Base-by-base conservation (phyloP, 2,113 vertebrate species). In the Macroglossus sobrinus region DNA sequence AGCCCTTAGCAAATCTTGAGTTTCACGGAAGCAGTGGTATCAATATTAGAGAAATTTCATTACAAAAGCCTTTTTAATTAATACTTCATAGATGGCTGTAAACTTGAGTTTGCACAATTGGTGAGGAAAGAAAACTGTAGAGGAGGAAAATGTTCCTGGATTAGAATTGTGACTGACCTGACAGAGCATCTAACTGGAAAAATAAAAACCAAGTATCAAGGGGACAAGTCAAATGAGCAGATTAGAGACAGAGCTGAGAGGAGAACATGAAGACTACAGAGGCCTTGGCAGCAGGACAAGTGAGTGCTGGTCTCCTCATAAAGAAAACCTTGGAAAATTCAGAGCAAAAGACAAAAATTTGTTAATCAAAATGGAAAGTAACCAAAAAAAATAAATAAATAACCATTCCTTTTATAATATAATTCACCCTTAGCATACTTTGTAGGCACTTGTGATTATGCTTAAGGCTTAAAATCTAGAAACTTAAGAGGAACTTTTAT, bases 41-140 rank as follows among this genome's bases (percentile, higher is more conserved):
- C 87, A 59, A 57, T 88, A 96, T 94, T 66, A 84, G 63, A 97
- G 69, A 74, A 86, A 91, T 84, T 94, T 82, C 76, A 71, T 89
- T 86, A 89, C 24, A 55, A 96, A 91, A 86, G 63, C 28, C 2
- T 91, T 91, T 79, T 78, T 94, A 97, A 95, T 97, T 88, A 95
- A 87, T 71, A 92, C 43, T 50, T 40, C 14, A 50, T 16, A 33
- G 24, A 61, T 33, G 35, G 85, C 40, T 61, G 22, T 84, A 85
- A 90, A 64, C 38, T 84, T 76, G 79, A 76, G 64, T 86, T 84
- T 66, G 69, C 57, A 64, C 68, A 87, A 63, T 5, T 5, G 74
- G 45, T 26, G 82, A 94, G 78, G 69, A 93, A 84, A 88, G 75
- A 30, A 30, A 43, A 79, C 61, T 45, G 30, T 61, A 45, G 24